phyloP scores from a whole-genome alignment of 2,797 vertebrate genomes.

The Phaenicophaeus curvirostris region DNA sequence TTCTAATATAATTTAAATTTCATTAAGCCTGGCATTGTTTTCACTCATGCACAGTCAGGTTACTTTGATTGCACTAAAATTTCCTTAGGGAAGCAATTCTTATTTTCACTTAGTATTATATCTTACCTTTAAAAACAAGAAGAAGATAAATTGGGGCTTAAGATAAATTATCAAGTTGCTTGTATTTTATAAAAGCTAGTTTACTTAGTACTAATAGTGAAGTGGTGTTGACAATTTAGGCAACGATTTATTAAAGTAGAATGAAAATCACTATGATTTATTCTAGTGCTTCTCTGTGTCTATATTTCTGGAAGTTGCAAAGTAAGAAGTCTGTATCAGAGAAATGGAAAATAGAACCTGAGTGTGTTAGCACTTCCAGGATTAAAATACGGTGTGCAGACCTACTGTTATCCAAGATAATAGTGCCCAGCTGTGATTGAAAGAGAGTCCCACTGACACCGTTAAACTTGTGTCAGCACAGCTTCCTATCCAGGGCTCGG shows the following conservation, averaged over 20 bases:
- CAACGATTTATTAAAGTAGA: not conserved
- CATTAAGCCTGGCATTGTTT: not conserved
- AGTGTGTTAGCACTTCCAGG: not conserved
- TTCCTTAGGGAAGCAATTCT: not conserved
- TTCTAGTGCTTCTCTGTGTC: not conserved
- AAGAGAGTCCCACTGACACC: not conserved
- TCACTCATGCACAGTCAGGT: not conserved
- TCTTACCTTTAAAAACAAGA: conserved; percentile 13
- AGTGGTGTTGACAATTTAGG: not conserved
- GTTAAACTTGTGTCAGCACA: not conserved
- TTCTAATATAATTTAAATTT: not conserved
- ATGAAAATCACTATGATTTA: conserved; percentile 2
- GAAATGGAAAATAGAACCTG: not conserved
- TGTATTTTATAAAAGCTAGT: conserved; percentile 6
- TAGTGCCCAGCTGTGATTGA: not conserved
- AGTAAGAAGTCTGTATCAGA: not conserved
- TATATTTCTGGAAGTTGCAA: not conserved
- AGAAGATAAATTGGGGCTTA: not conserved
- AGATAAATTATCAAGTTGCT: not conserved
- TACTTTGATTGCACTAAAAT: not conserved
- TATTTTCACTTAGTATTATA: not conserved
- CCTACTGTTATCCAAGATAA: not conserved
- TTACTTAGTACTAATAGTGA: conserved; percentile 20
- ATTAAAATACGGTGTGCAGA: not conserved
- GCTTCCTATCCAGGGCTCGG: not conserved